Conservation (phyloP, 1,140 invertebrate genomes). For the Rhysida immarginata region DNA sequence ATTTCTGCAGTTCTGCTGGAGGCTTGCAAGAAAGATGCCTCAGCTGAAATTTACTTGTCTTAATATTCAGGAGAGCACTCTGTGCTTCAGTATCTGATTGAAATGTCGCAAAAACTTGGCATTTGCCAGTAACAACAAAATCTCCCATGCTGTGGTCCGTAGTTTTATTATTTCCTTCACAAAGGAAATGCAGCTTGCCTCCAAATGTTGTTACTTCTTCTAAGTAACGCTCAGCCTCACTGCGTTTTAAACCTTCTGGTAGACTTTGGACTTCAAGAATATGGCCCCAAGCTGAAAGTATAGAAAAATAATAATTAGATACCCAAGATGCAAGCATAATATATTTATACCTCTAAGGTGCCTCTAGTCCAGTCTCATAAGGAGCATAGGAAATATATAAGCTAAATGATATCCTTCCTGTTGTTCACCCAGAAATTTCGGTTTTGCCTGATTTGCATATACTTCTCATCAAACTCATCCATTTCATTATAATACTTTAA, state of each 20-base stretch:
- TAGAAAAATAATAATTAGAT: too few species aligned
- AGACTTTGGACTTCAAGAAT: conserved; percentile 15
- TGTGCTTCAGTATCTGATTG: conserved; percentile 17
- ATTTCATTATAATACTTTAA: too few species aligned
- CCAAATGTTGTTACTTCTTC: conserved; percentile 14
- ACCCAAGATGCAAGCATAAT: too few species aligned
- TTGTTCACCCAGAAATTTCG: too few species aligned
- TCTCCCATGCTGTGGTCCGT: conserved; percentile 9
- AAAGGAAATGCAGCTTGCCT: conserved; percentile 14
- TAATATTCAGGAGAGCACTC: conserved; percentile 17
- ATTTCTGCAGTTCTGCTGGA: neutral
- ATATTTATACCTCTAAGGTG: too few species aligned
- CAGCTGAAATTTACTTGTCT: conserved; percentile 17
- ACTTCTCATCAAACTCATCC: too few species aligned
- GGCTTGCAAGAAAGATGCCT: conserved; percentile 6
- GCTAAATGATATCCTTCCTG: too few species aligned
- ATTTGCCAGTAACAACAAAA: conserved; percentile 11
- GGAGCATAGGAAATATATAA: too few species aligned
- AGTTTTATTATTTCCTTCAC: conserved; percentile 5
- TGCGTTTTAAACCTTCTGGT: conserved; percentile 13
- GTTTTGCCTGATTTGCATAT: too few species aligned
- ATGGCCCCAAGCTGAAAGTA: conserved; percentile 10
- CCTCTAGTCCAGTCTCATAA: too few species aligned
- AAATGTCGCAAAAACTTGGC: conserved; percentile 16
- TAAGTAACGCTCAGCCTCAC: conserved; percentile 16